These are phyloP conservation scores for Ypsolopha sequella DNA, from an alignment of 2,888 invertebrate species.

Conservation along the genomic window DNA sequence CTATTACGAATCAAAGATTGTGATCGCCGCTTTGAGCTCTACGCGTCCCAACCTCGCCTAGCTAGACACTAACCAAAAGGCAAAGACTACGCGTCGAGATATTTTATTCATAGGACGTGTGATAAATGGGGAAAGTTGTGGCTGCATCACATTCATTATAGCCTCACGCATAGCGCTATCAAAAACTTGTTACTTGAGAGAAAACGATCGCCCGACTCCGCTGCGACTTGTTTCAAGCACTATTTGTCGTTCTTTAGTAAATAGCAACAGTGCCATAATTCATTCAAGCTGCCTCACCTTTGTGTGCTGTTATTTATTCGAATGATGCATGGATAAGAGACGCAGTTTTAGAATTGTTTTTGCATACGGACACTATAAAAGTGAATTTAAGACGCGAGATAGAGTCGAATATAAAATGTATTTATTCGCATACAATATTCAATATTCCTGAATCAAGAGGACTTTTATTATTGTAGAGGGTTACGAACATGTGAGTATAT, in stretches of 20 bases:
- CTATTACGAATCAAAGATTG: slow-evolving; percentile 48
- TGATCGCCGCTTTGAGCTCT: slow-evolving; percentile 44
- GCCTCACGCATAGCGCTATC: slow-evolving; percentile 57
- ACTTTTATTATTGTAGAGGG: too few relatives aligned
- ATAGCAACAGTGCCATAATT: slow-evolving; percentile 50
- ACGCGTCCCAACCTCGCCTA: slow-evolving; percentile 26
- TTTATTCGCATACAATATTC: too few relatives aligned
- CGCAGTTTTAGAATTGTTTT: neutral
- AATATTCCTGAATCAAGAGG: too few relatives aligned
- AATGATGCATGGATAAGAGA: neutral
- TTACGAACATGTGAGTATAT: too few relatives aligned
- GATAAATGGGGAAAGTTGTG: slow-evolving; percentile 58
- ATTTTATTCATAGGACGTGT: slow-evolving; percentile 64
- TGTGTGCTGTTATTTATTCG: neutral
- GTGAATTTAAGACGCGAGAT: too few relatives aligned
- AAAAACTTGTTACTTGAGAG: slow-evolving; percentile 59
- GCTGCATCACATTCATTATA: slow-evolving; percentile 64
- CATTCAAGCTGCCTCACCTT: slow-evolving; percentile 21
- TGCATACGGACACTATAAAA: neutral
- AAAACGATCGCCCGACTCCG: slow-evolving; percentile 36
- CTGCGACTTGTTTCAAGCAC: slow-evolving; percentile 44
- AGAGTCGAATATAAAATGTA: too few relatives aligned
- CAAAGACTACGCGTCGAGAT: slow-evolving; percentile 41
- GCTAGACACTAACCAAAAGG: slow-evolving; percentile 44
- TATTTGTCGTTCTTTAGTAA: slow-evolving; percentile 42